phyloP scores from a whole-genome alignment of 2,797 vertebrate species.

The Gallirallus australis region DNA sequence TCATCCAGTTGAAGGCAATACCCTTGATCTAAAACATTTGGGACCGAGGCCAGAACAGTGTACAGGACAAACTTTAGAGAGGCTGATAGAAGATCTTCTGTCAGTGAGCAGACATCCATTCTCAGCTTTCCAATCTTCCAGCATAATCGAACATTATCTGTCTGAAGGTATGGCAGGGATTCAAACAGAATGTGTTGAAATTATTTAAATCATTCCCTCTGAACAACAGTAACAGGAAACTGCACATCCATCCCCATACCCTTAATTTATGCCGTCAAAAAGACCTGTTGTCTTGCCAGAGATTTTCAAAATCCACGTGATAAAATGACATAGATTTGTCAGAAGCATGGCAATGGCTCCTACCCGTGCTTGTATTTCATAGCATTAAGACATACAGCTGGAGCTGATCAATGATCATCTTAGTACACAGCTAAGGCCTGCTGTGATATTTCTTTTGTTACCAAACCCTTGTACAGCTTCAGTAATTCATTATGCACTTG shows the following conservation, averaged over 20 bases:
- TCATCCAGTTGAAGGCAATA: background rate
- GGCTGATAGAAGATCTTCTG: constrained; percentile 10
- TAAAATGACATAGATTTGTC: background rate
- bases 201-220: background rate
- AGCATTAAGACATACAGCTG: background rate
- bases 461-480: background rate
- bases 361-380: background rate
- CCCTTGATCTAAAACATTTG: background rate
- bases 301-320: background rate
- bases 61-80: background rate
- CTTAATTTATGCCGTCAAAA: background rate
- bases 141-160: background rate
- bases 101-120: background rate
- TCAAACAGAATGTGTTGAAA: background rate
- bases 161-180: background rate
- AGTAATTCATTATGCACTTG: background rate
- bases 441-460: background rate
- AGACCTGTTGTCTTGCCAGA: background rate
- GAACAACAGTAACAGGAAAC: constrained; percentile 7
- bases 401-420: background rate
- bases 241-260: background rate
- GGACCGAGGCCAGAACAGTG: background rate
- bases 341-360: background rate
- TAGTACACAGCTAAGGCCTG: background rate
- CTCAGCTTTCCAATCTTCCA: background rate